Evolutionary conservation across 2,888 invertebrate species (phyloP), one percentile per base, ranked within the genome.

Genomic region (Carcina quercana): DNA sequence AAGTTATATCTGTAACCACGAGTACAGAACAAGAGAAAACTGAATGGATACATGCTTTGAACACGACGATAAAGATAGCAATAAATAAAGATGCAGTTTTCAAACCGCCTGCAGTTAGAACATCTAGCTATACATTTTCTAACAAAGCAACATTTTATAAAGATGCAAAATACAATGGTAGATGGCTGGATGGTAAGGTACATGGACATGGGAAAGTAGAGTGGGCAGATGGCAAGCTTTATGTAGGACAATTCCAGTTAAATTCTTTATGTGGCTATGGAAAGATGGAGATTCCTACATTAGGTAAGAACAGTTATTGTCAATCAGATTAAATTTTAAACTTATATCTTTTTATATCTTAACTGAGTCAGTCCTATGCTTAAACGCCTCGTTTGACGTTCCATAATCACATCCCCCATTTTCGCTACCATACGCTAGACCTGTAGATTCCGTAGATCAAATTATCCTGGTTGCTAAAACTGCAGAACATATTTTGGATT

Each of bases 171-270:
- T 96, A 95, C 50, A 87, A 84, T 31, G 96, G 94, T 0, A 86
- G 90, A 35, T 96, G 96, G 96, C 67, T 89, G 37, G 90, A 90
- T 57, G 95, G 93, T 0, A 91, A 93, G 59, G 86, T 95, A 54
- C 93, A 96, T 62, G 96, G 96, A 0, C 86, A 86, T 59, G 95
- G 96, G 3, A 91, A 91, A 62, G 67, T 96, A 37, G 90, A 90
- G 54, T 96, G 94, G 92, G 83, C 87, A 1, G 94, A 95, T 71
- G 93, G 94, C 1, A 89, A 89, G 52, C 79, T 87, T 32, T 96
- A 94, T 53, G 87, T 86, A n/a, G 96, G 96, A 0, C 90, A 92
- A 50, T 91, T 96, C 65, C 87, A 89, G 44, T 84, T 91, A 47
- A 92, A 91, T 50, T 72, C 87, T n/a, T 85, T 91, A 50, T 88